Evolutionary conservation across 1,140 invertebrate species (phyloP).

Genomic region (Aphelenchoides avenae): DNA sequence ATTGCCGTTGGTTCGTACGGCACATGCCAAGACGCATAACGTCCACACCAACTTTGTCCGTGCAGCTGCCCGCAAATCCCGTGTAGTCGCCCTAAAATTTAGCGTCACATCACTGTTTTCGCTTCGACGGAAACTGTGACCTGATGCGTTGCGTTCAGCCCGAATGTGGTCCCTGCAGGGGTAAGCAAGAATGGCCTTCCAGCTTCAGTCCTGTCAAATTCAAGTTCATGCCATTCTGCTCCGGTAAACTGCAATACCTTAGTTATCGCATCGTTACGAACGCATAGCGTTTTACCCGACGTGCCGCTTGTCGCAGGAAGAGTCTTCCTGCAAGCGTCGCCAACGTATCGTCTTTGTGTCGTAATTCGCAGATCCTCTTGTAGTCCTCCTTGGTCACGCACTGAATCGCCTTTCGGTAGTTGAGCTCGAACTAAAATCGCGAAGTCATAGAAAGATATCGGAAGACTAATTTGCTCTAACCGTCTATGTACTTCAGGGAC

Average conservation of each 20-base stretch:
- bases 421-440: constrained; percentile 53
- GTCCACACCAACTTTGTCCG: constrained; percentile 52
- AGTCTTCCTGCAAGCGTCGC: constrained; percentile 53
- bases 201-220: constrained; percentile 49
- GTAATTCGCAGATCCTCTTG: constrained; percentile 42
- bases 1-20: constrained; percentile 30
- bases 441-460: too few species aligned
- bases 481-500: background rate
- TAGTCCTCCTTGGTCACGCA: constrained; percentile 51
- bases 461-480: background rate
- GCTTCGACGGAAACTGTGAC: too few species aligned
- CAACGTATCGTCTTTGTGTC: constrained; percentile 52
- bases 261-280: background rate
- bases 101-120: too few species aligned
- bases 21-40: constrained; percentile 56
- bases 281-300: background rate
- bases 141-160: constrained; percentile 56
- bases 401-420: constrained; percentile 53
- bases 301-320: constrained; percentile 50
- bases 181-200: constrained; percentile 53
- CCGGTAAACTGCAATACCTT: constrained; percentile 46
- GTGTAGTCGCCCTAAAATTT: constrained; percentile 56
- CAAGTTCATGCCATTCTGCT: constrained; percentile 43
- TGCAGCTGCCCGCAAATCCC: constrained; percentile 55
- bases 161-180: constrained; percentile 40